Evolutionary conservation across 1,140 invertebrate genomes (phyloP).

Genomic region (Thaumetopoea pityocampa): DNA sequence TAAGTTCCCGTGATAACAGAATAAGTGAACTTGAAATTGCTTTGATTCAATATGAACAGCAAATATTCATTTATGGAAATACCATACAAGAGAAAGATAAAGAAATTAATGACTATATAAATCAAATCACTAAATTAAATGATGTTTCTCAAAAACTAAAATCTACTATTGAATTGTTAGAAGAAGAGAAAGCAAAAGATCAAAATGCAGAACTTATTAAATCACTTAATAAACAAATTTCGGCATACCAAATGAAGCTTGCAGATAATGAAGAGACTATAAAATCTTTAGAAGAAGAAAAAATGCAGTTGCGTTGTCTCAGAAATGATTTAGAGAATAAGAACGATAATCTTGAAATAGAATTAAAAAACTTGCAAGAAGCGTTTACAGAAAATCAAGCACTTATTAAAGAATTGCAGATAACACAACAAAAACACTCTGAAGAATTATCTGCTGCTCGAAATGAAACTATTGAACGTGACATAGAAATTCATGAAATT

Average conservation of each 20-base stretch:
- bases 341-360: conserved; percentile 36
- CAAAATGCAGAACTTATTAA: conserved; percentile 60
- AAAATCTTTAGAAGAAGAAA: conserved; percentile 55
- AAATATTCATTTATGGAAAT: conserved; percentile 53
- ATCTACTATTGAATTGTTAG: conserved; percentile 68
- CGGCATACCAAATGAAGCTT: conserved; percentile 65
- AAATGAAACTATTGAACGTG: conserved; percentile 70
- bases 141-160: conserved; percentile 66
- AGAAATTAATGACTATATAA: conserved; percentile 65
- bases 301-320: conserved; percentile 41
- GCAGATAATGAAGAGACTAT: conserved; percentile 64
- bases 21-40: conserved; percentile 59
- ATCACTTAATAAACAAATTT: conserved; percentile 67
- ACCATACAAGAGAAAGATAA: conserved; percentile 69
- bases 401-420: conserved; percentile 58
- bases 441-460: conserved; percentile 61
- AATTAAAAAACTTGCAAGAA: conserved; percentile 54
- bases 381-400: conserved; percentile 54
- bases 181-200: conserved; percentile 66
- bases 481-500: conserved; percentile 76
- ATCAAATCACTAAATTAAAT: conserved; percentile 74
- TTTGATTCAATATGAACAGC: conserved; percentile 60
- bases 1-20: conserved; percentile 44
- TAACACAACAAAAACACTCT: conserved; percentile 51
- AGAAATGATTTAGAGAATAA: conserved; percentile 50